Base-by-base conservation (phyloP, 2,888 invertebrate species). In the Drosophila putrida region DNA sequence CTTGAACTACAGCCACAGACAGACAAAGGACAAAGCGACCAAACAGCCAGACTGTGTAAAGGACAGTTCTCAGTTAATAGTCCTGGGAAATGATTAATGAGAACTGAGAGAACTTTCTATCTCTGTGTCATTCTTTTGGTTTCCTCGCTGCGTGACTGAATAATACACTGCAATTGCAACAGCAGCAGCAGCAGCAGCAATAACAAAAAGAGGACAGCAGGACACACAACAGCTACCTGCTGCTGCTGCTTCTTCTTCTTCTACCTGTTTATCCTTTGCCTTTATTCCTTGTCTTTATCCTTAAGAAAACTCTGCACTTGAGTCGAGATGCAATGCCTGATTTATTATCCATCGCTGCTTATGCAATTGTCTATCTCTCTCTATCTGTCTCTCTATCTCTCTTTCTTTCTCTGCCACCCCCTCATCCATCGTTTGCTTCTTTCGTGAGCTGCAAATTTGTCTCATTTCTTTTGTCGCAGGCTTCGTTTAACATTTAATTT, bases 401-500 rank as follows among this genome's bases (percentile, higher is more conserved):
- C 33, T 33, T 10, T 4, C 25, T n/a, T 3, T 31, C 36, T 6
- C n/a, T 13, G n/a, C 8, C 59, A 27, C 33, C 60, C 4, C 43
- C 10, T 13, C 36, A 28, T 9, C 8, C 20, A 13, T 10, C 10
- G 4, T 20, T 11, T 35, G 10, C 35, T 9, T 31, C 5, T 49
- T 38, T 15, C 15, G 10, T 20, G 8, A 28, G 15, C 36, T 59
- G 73, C 43, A 77, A 77, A 77, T 77, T 58, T 61, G 70, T 70
- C 60, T 47, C 39, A 54, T 85, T 68, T 82, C 59, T 67, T 58
- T 59, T 59, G 74, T 81, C 65, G 57, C 80, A 43, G 59, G 68
- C 67, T 85, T 67, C 79, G 79, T 62, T 77, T 41, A 65, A 64
- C 76, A 64, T 61, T 75, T 75, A 53, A 78, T 77, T 82, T 59